Evolutionary conservation across 1,140 invertebrate species (phyloP).

Genomic region (Bombus superbus): DNA sequence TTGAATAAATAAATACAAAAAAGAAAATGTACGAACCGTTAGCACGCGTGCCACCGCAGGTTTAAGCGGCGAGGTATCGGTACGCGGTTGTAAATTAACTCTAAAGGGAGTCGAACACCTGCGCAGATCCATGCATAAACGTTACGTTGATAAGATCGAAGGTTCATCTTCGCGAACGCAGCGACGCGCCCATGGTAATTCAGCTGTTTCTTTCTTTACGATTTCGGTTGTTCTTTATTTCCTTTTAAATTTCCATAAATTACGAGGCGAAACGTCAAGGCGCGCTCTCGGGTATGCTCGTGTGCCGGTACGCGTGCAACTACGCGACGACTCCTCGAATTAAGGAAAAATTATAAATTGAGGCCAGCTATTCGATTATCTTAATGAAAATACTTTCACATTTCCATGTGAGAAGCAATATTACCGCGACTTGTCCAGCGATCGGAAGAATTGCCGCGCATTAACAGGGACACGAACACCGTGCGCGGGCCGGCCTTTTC

Average conservation of each 20-base stretch:
- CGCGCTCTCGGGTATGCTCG: background rate
- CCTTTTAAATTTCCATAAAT: slow-evolving; percentile 46
- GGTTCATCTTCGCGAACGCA: slow-evolving; percentile 42
- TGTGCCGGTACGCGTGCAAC: background rate
- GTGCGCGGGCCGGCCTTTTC: background rate
- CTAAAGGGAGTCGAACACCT: slow-evolving; percentile 45
- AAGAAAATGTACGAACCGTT: background rate
- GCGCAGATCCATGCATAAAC: slow-evolving; percentile 50
- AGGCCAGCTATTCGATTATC: slow-evolving; percentile 17
- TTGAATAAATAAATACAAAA: background rate
- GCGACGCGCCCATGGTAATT: slow-evolving; percentile 1
- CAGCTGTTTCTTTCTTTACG: slow-evolving; percentile 48
- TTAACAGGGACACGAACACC: background rate
- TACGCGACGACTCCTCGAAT: background rate
- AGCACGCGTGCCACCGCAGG: background rate
- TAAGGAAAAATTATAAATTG: background rate
- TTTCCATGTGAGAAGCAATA: background rate
- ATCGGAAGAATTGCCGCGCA: slow-evolving; percentile 3
- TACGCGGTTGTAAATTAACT: slow-evolving; percentile 25
- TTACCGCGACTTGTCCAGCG: background rate
- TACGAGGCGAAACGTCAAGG: background rate
- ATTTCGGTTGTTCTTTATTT: slow-evolving; percentile 33
- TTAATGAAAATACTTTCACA: slow-evolving; percentile 36
- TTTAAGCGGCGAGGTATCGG: background rate
- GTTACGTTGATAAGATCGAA: slow-evolving; percentile 52